phyloP scores from a whole-genome alignment of 2,797 vertebrate species.

The Delichon dasypus region DNA sequence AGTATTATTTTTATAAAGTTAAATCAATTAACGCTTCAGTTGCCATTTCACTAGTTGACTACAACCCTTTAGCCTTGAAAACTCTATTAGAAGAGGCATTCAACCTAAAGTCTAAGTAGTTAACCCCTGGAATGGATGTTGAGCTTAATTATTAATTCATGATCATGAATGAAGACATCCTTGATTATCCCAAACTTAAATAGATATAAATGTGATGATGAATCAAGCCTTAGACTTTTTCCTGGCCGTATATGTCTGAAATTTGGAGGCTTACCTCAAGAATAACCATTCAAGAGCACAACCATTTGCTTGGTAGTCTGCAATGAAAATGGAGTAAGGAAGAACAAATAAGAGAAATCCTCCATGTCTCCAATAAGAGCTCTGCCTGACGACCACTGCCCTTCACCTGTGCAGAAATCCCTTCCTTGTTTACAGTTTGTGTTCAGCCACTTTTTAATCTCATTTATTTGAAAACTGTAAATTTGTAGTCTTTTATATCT shows the following conservation, averaged over 20 bases:
- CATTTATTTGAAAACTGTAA: neutral
- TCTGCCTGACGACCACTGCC: neutral
- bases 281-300: neutral
- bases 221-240: neutral
- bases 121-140: neutral
- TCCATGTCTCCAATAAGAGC: neutral
- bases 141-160: neutral
- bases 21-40: neutral
- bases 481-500: neutral
- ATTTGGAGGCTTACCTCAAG: neutral
- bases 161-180: neutral
- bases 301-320: neutral
- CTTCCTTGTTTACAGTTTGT: neutral
- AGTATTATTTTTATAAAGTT: neutral
- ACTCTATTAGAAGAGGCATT: neutral
- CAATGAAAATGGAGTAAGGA: neutral
- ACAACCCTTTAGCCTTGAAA: neutral
- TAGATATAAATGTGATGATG: accelerated
- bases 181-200: neutral
- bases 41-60: neutral
- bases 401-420: neutral
- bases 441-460: neutral
- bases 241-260: neutral
- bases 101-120: neutral
- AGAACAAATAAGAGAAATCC: neutral